phyloP scores from a whole-genome alignment of 2,113 vertebrate genomes.

The Telmatochromis brichardi region DNA sequence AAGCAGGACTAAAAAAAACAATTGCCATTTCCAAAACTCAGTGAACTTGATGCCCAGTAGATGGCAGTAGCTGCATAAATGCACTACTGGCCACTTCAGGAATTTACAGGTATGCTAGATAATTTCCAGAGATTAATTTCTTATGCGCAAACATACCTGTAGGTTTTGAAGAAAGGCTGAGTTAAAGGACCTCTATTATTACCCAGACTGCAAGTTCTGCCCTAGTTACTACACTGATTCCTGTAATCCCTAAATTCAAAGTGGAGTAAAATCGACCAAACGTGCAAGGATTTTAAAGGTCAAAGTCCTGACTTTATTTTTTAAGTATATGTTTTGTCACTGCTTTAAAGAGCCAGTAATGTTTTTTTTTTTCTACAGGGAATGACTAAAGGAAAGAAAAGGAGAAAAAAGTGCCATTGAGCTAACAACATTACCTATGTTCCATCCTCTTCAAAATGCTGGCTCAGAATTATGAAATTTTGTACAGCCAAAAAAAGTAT shows the following conservation, averaged over 20 bases:
- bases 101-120: slow-evolving; percentile 54
- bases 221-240: neutral
- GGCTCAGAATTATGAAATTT: neutral
- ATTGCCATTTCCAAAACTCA: neutral
- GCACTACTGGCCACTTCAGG: slow-evolving; percentile 45
- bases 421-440: neutral
- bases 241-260: neutral
- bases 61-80: slow-evolving; percentile 31
- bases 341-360: neutral
- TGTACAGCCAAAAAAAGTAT: neutral
- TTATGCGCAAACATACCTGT: slow-evolving; percentile 12
- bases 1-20: neutral
- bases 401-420: neutral
- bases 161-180: neutral
- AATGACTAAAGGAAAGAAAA: neutral
- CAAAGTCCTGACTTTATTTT: neutral
- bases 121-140: slow-evolving; percentile 52
- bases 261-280: neutral
- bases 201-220: neutral
- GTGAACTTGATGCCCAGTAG: slow-evolving; percentile 27
- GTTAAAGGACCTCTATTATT: neutral
- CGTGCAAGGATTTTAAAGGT: neutral
- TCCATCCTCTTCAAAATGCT: neutral
- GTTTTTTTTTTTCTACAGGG: neutral
- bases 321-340: neutral